Conservation (phyloP, 2,888 invertebrate species). For the Drosophila ustulata region DNA sequence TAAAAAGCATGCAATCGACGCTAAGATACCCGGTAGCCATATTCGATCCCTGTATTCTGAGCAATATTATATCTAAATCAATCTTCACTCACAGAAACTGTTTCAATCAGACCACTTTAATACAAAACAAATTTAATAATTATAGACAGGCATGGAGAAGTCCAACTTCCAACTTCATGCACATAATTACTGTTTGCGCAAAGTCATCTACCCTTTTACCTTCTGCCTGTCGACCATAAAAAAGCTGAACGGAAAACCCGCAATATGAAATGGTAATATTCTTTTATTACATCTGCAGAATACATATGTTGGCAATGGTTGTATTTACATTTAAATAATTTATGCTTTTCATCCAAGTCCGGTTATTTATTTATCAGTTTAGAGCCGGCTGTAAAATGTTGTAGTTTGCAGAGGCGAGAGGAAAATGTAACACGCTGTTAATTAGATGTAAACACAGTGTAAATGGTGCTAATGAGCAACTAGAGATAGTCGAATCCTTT, state of each 20-base stretch:
- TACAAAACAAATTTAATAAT: not conserved
- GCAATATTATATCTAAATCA: not conserved
- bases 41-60: too few species aligned
- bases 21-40: not conserved
- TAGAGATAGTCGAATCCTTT: not conserved
- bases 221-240: not conserved
- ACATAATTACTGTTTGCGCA: not conserved
- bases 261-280: constrained; percentile 29
- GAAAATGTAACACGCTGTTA: constrained; percentile 1
- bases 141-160: not conserved
- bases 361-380: not conserved
- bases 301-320: not conserved
- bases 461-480: not conserved
- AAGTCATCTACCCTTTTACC: not conserved
- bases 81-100: too few species aligned
- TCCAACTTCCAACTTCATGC: not conserved
- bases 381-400: not conserved
- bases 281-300: constrained; percentile 17
- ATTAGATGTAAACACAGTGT: constrained; percentile 4
- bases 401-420: not conserved
- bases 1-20: not conserved
- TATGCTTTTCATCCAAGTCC: not conserved
- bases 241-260: constrained; percentile 14
- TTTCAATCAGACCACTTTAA: not conserved
- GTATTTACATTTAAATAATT: not conserved